phyloP scores from a whole-genome alignment of 1,140 invertebrate genomes.

The Eubasilissa regina region DNA sequence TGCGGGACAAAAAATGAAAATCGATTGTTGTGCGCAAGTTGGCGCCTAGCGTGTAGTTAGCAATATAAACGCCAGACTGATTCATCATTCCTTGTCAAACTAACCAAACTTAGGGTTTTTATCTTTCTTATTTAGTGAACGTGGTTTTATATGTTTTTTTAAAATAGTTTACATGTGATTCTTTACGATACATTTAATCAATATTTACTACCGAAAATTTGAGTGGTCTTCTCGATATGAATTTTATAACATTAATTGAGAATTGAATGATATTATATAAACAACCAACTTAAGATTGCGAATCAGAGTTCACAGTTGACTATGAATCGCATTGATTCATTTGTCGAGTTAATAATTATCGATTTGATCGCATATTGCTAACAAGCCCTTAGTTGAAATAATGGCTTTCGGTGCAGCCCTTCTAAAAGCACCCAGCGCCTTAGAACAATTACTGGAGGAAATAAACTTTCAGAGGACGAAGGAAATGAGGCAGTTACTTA shows the following conservation, averaged over 20 bases:
- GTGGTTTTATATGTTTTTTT: slow-evolving; percentile 10
- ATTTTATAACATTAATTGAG: neutral
- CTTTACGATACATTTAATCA: neutral
- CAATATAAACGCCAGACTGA: slow-evolving; percentile 40
- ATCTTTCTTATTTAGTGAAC: neutral
- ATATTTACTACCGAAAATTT: neutral
- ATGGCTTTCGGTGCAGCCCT: slow-evolving; percentile 71
- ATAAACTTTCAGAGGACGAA: slow-evolving; percentile 93
- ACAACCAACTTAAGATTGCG: neutral
- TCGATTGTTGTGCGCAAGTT: slow-evolving; percentile 43
- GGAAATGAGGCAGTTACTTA: slow-evolving; percentile 89
- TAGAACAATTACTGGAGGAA: slow-evolving; percentile 90
- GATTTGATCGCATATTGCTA: slow-evolving; percentile 26
- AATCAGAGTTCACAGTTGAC: neutral
- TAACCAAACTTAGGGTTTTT: slow-evolving; percentile 26
- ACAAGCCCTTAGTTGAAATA: slow-evolving; percentile 18
- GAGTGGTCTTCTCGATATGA: slow-evolving; percentile 19
- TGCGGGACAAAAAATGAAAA: slow-evolving; percentile 46
- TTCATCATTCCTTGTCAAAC: slow-evolving; percentile 38
- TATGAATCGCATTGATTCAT: slow-evolving; percentile 14
- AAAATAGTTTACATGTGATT: neutral
- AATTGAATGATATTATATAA: slow-evolving; percentile 33
- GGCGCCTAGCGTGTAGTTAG: slow-evolving; percentile 28
- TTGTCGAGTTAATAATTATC: slow-evolving; percentile 29
- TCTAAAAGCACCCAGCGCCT: slow-evolving; percentile 79